Base-by-base conservation (phyloP, 2,113 vertebrate genomes). In the Daubentonia madagascariensis region DNA sequence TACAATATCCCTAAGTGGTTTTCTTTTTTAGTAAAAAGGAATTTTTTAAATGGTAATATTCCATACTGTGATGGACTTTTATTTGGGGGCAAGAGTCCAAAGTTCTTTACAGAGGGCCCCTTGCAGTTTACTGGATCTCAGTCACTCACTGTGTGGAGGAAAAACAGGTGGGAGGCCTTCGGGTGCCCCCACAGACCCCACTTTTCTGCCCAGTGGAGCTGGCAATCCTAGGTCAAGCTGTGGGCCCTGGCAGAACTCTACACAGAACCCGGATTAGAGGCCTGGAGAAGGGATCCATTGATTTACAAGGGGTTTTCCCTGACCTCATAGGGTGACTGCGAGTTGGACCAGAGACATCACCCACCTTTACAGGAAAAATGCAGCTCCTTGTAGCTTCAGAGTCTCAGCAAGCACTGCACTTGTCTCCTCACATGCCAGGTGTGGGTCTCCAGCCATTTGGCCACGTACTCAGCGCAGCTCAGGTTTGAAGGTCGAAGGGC, bases 1-100 rank as follows among this genome's bases (percentile, higher is more conserved):
- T 37, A 65, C 52, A 20, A 30, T 50, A 85, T 78, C 28, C 73
- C 45, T 3, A 50, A 76, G 67, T 43, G 61, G 28, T 84, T 91
- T 91, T 79, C 57, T 97, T 40, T 93, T 73, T 85, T 70, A 72
- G 63, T 57, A 28, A 91, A 81, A 92, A 8, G 20, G 57, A 50
- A 81, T n/a, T 10, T 83, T 67, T 16, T 12, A 37, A 54, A 45
- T 54, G 50, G 35, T 59, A 89, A 59, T n/a, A 73, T 81, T 89
- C 32, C 37, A 9, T 89, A 28, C 32, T 9, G 32, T 32, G 30
- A 52, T 8, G 22, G 45, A n/a, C 37, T 94, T 45, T 92, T 88
- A n/a, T 67, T 94, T 80, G 83, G 85, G 37, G 48, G 59, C 57
- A 10, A 37, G 75, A 85, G 50, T 16, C 89, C 78, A 65, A 5